These are phyloP conservation scores for Ichneumoninae sp. DNA, from an alignment of 2,888 invertebrate genomes.

Conservation along the genomic window DNA sequence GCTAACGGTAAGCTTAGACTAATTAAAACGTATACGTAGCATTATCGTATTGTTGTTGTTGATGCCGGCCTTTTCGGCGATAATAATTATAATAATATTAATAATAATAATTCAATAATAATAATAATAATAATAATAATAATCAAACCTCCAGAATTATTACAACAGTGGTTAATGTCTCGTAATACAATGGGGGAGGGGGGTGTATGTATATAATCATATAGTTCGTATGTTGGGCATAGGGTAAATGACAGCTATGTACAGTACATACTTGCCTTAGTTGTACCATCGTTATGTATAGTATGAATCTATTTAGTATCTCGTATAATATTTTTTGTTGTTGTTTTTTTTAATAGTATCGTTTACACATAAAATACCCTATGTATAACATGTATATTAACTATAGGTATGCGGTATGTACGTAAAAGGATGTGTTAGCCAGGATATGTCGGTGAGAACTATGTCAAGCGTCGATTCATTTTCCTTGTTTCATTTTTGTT, in stretches of 20 bases:
- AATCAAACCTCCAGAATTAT: slow-evolving; percentile 76
- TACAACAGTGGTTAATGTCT: slow-evolving; percentile 83
- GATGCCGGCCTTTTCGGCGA: slow-evolving; percentile 62
- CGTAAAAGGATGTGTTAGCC: slow-evolving; percentile 82
- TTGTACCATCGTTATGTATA: slow-evolving; percentile 80
- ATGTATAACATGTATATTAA: slow-evolving; percentile 78
- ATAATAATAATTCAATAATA: slow-evolving; percentile 66
- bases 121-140: slow-evolving; percentile 72
- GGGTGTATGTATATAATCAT: slow-evolving; percentile 71
- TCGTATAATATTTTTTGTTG: slow-evolving; percentile 72
- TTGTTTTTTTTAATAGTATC: slow-evolving; percentile 75
- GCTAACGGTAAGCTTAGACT: slow-evolving; percentile 78
- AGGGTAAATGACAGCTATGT: slow-evolving; percentile 82
- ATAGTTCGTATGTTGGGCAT: slow-evolving; percentile 75
- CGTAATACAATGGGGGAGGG: slow-evolving; percentile 76
- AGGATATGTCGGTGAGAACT: slow-evolving; percentile 84
- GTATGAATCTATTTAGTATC: slow-evolving; percentile 75
- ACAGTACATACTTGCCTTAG: slow-evolving; percentile 83
- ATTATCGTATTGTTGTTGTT: slow-evolving; percentile 77
- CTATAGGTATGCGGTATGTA: slow-evolving; percentile 82
- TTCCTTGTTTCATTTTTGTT: slow-evolving; percentile 45
- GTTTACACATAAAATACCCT: slow-evolving; percentile 83
- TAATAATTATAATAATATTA: slow-evolving; percentile 72
- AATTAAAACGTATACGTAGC: slow-evolving; percentile 81
- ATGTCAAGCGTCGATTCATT: slow-evolving; percentile 78